Base-by-base conservation (phyloP, 1,140 invertebrate genomes). In the Zophobas atratus region DNA sequence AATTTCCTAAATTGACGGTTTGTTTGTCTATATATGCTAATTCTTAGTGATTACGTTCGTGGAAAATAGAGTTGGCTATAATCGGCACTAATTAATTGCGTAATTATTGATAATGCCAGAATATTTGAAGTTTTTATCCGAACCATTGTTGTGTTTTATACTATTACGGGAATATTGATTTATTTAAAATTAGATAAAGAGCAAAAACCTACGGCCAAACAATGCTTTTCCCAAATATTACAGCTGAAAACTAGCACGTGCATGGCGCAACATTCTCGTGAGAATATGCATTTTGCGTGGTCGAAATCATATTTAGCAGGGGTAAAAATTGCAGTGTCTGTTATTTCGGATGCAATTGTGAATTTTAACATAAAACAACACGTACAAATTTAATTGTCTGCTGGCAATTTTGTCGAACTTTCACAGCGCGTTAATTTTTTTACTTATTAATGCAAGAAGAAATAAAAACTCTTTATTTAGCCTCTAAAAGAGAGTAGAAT, bases 201-300 rank as follows among this genome's bases (percentile, higher is more conserved):
- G 2, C n/a, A 20, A 51, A 51, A 51, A 51, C 20, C 49, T 5
- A 51, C 49, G 2, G 49, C 20, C 2, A 51, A 51, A 51, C 2
- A 4, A 20, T 51, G 4, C n/a, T 5, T 2, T 2, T 20, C 2
- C 35, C 55, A 57, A 34, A 57, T 57, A 57, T 33, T 57, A 34
- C 55, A 57, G 8, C 32, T 20, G 34, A 57, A 57, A 57, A 53
- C 1, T 57, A 4, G 55, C 0, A 57, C 55, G 34, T 57, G 55
- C 55, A 57, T 53, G 4, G 49, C 20, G 39, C 67, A 51, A 32
- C 32, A 49, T 73, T 73, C 71, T 51, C 71, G 71, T 73, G 71
- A 73, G 71, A 73, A 73, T 73, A 73, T 73, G 71, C 71, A 73
- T 55, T 73, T 73, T 36, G 71, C 71, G 71, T 73, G 71, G 71